phyloP scores from a whole-genome alignment of 1,140 invertebrate genomes.

The Apis florea region DNA sequence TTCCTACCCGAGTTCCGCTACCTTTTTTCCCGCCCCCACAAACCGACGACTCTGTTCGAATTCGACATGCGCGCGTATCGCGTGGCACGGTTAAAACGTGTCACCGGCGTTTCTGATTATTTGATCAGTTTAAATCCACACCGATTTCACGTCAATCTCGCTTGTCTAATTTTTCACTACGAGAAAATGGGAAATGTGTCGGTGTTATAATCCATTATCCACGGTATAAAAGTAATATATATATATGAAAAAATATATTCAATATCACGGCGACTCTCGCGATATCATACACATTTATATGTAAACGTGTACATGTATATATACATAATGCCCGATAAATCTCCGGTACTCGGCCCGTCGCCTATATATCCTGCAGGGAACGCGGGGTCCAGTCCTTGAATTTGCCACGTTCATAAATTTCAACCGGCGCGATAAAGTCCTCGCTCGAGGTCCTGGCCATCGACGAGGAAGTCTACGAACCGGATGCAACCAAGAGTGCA shows the following conservation, averaged over 20 bases:
- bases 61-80: neutral
- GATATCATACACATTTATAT: no score
- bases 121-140: neutral
- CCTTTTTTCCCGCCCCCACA: neutral
- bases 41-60: neutral
- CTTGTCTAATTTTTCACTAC: neutral
- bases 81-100: conserved; percentile 22
- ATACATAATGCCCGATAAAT: conserved; percentile 40
- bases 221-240: neutral
- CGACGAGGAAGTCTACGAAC: conserved; percentile 59
- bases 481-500: conserved; percentile 49
- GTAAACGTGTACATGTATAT: neutral
- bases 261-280: no score
- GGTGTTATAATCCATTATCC: neutral
- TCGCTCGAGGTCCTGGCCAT: conserved; percentile 41
- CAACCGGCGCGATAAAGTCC: conserved; percentile 56
- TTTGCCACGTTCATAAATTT: conserved; percentile 60
- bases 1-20: neutral
- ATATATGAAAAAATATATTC: no score
- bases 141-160: neutral
- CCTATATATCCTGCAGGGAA: conserved; percentile 21
- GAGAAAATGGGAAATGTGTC: neutral
- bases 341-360: neutral
- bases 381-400: conserved; percentile 39
- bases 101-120: conserved; percentile 16